Conservation (phyloP, 2,888 invertebrate species). For the Lamellibrachia columna region DNA sequence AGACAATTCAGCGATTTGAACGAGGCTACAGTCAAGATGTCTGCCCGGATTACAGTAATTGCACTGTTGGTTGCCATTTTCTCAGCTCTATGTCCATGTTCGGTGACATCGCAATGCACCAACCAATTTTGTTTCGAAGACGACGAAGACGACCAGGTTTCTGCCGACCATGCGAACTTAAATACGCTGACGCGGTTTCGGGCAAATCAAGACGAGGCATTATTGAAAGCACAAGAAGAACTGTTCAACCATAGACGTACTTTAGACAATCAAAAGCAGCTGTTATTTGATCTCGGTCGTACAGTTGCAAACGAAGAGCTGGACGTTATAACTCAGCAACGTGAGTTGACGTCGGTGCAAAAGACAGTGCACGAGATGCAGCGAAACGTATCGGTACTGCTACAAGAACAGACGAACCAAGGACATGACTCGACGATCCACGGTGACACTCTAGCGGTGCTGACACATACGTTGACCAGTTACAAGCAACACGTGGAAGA, state of each 20-base stretch:
- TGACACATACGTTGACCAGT: background rate
- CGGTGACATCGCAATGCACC: background rate
- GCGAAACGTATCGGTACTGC: background rate
- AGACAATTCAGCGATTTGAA: background rate
- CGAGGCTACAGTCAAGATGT: background rate
- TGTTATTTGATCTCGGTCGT: background rate
- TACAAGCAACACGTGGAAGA: background rate
- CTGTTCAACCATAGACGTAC: background rate
- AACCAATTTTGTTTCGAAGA: background rate
- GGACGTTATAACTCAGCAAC: background rate
- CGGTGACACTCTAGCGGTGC: background rate
- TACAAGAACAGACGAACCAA: background rate
- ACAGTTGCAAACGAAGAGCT: background rate
- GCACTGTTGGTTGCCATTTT: background rate
- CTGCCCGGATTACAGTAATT: background rate
- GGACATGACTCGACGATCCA: background rate
- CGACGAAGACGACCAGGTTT: background rate
- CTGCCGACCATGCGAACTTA: background rate
- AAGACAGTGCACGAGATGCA: background rate
- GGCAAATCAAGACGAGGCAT: background rate
- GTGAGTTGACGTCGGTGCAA: background rate
- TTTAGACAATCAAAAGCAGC: background rate
- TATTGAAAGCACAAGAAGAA: background rate
- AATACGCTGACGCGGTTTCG: background rate
- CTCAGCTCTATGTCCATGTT: background rate